Evolutionary conservation across 2,113 vertebrate species (phyloP).

Genomic region (Cottus gobio): DNA sequence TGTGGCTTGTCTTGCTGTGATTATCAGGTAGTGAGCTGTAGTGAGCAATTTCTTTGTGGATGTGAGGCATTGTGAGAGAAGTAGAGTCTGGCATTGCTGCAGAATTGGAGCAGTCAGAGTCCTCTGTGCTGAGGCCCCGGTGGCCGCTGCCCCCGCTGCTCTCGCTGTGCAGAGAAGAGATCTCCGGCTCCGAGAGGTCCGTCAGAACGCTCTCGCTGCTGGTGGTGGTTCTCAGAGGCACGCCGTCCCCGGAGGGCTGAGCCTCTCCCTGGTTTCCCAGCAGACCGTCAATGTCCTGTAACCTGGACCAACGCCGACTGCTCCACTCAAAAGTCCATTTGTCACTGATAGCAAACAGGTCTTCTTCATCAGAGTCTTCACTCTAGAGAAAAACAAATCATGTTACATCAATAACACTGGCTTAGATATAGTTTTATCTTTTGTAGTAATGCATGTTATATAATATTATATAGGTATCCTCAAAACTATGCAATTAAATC

Average conservation of each 20-base stretch:
- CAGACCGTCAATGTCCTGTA: constrained; percentile 91
- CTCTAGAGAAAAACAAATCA: constrained; percentile 79
- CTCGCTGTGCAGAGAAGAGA: constrained; percentile 92
- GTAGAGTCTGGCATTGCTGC: constrained; percentile 83
- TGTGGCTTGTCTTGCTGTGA: constrained; percentile 82
- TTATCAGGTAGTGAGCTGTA: constrained; percentile 80
- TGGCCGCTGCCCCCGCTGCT: constrained; percentile 93
- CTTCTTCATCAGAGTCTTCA: constrained; percentile 98
- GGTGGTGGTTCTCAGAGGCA: constrained; percentile 88
- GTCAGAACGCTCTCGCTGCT: constrained; percentile 97
- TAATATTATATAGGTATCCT: neutral
- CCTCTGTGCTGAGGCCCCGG: constrained; percentile 78
- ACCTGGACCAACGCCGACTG: constrained; percentile 95
- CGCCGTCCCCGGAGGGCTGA: constrained; percentile 81
- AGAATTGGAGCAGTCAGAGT: constrained; percentile 81
- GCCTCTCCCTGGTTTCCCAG: constrained; percentile 84
- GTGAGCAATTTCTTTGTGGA: constrained; percentile 76
- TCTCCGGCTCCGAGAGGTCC: constrained; percentile 92
- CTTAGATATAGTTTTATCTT: neutral
- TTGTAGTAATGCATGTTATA: neutral
- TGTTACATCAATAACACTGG: neutral
- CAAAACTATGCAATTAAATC: neutral
- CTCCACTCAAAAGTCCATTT: constrained; percentile 99
- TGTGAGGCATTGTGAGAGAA: constrained; percentile 67
- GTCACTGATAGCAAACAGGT: constrained; percentile 94